Evolutionary conservation across 30 jellyfish, hydroid and myxozoan genomes (phyloP).

Genomic region (Aurelia sp.): DNA sequence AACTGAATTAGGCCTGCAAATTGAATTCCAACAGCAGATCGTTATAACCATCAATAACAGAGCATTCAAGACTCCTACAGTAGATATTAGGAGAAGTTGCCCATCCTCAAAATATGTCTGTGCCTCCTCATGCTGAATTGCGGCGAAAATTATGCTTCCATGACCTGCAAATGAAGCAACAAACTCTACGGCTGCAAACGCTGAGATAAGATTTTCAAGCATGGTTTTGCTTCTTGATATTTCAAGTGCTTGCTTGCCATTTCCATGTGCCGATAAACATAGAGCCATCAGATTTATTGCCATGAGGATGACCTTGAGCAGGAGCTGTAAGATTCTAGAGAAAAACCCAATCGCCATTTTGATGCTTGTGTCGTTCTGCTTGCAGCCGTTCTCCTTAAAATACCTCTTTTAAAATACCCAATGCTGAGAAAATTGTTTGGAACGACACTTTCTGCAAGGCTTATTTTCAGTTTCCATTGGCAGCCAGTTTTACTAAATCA

Average conservation of each 20-base stretch:
- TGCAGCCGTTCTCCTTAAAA: too few relatives aligned
- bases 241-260: not conserved
- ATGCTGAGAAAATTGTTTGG: too few relatives aligned
- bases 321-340: not conserved
- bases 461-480: too few relatives aligned
- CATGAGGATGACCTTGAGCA: not conserved
- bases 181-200: not conserved
- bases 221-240: not conserved
- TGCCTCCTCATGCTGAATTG: not conserved
- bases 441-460: too few relatives aligned
- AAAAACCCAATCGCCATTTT: too few relatives aligned
- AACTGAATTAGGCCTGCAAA: too few relatives aligned
- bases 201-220: constrained; percentile 11
- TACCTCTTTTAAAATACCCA: too few relatives aligned
- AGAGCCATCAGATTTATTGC: not conserved
- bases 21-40: too few relatives aligned
- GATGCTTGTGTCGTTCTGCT: too few relatives aligned
- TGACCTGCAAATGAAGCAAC: constrained; percentile 13
- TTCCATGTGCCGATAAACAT: constrained; percentile 4
- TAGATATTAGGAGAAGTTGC: not conserved
- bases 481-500: too few relatives aligned
- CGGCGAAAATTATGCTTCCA: constrained; percentile 1
- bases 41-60: too few relatives aligned
- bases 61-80: not conserved
- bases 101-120: too few relatives aligned